Evolutionary conservation across 2,888 invertebrate species (phyloP), one percentile per base, ranked within the genome.

Genomic region (Lithophane leautieri): DNA sequence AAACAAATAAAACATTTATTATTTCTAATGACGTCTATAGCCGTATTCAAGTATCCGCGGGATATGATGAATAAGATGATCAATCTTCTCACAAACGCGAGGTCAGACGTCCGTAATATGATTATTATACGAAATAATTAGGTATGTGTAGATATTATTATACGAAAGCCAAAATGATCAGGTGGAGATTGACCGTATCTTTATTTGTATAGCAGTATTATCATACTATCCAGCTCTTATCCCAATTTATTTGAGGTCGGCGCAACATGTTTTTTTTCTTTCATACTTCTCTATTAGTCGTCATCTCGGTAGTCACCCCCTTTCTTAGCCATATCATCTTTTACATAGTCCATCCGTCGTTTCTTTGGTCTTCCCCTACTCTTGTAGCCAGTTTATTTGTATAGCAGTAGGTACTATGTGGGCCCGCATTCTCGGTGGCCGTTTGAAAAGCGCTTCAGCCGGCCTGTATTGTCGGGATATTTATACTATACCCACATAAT

Each of bases 71-170:
- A 47, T 47, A 47, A 16, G 47, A 50, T 50, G 50, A 50, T 85
- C 78, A 82, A 82, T 82, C 78, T 77, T 71, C 73, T 50, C 67
- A 56, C 50, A 58, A 58, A 44, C 56, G 25, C 74, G 83, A 83
- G 83, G 79, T 75, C 79, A 74, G 72, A 72, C 68, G 54, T 73
- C 68, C n/a, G 54, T 61, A 56, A 56, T 81, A 77, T 82, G 69
- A 79, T 82, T 69, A 65, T 82, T 79, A 69, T 76, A 73, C 56
- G 77, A 65, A 60, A 82, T 69, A 69, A 76, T 82, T 56, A 11
- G n/a, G 22, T 22, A 58, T 86, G 70, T 70, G 52, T 74, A 34
- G 19, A 61, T 60, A 25, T 44, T 63, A 70, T 79, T 79, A 60
- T 65, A 63, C 19, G 62, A 80, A 76, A 80, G 40, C 54, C 22